phyloP scores from a whole-genome alignment of 2,888 invertebrate species.

The Dryocosmus kuriphilus region DNA sequence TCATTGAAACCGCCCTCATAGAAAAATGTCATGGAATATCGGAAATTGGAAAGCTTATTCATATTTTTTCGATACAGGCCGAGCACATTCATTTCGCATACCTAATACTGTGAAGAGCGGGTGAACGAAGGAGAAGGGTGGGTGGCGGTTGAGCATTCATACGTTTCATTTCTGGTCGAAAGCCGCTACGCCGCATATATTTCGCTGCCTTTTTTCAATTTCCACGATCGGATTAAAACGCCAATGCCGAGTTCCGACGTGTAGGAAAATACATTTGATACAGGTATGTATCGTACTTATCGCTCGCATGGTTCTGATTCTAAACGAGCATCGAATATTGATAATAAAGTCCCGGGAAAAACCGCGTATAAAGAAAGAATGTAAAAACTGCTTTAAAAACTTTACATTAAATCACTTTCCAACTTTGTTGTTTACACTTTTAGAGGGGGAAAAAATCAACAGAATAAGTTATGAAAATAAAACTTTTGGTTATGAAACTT shows the following conservation, averaged over 20 bases:
- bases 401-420: too few relatives aligned
- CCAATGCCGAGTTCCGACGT: constrained; percentile 56
- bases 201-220: constrained; percentile 63
- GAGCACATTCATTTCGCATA: constrained; percentile 72
- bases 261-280: constrained; percentile 58
- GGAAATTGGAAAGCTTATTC: constrained; percentile 77
- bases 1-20: constrained; percentile 74
- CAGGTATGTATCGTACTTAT: constrained; percentile 50
- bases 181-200: constrained; percentile 51
- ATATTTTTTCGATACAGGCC: constrained; percentile 73
- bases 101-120: constrained; percentile 65
- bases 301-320: constrained; percentile 20
- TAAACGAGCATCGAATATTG: constrained; percentile 30
- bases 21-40: constrained; percentile 76
- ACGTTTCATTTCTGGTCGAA: constrained; percentile 65
- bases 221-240: constrained; percentile 61
- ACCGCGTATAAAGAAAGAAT: too few relatives aligned
- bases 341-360: not conserved
- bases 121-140: constrained; percentile 55
- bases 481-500: too few relatives aligned
- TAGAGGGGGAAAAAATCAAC: too few relatives aligned
- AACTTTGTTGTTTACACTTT: too few relatives aligned
- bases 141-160: constrained; percentile 57
- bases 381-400: too few relatives aligned
- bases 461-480: too few relatives aligned